Evolutionary conservation across 2,113 vertebrate genomes (phyloP).

Genomic region (Phrynosoma platyrhinos): DNA sequence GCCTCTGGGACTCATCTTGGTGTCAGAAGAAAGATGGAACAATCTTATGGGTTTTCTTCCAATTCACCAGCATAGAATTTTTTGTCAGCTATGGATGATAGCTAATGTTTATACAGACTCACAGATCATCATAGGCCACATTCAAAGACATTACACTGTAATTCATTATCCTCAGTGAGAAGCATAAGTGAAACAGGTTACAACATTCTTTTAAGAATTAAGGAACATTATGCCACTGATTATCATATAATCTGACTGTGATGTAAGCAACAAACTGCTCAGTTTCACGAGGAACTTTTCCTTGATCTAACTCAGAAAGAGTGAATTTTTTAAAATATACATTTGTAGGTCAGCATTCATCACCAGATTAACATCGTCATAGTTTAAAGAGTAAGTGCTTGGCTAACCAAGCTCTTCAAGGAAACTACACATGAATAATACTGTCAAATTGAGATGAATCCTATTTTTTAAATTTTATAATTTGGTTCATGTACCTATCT

Average conservation of each 20-base stretch:
- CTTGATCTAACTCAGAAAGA: not conserved
- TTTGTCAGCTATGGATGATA: not conserved
- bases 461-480: not conserved
- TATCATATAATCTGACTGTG: not conserved
- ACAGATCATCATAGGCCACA: not conserved
- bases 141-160: not conserved
- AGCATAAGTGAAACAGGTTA: not conserved
- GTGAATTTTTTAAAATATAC: not conserved
- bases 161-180: not conserved
- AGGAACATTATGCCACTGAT: not conserved
- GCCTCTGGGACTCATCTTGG: not conserved
- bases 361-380: not conserved
- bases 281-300: not conserved
- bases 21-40: not conserved
- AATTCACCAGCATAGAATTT: not conserved
- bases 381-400: not conserved
- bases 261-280: not conserved
- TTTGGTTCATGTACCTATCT: not conserved
- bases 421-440: not conserved
- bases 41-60: not conserved
- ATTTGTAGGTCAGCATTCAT: not conserved
- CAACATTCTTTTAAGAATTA: slow-evolving; percentile 15
- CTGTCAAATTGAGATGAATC: not conserved
- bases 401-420: not conserved
- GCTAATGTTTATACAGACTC: not conserved